Base-by-base conservation (phyloP, 2,888 invertebrate species). In the Nemotelus nigrinus region DNA sequence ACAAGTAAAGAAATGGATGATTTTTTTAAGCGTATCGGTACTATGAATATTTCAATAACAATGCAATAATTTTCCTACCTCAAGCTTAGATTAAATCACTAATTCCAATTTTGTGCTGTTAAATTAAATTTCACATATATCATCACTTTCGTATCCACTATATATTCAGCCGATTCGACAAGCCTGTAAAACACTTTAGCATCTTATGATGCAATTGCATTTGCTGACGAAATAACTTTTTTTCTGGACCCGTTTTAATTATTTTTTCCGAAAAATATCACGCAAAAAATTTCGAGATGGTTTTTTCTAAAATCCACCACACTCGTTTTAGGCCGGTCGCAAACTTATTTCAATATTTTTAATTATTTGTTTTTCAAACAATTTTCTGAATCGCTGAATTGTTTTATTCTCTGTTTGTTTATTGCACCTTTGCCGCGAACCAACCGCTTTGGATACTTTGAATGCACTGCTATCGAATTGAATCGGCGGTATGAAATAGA, bases 141-240 rank as follows among this genome's bases (percentile, higher is more conserved):
- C 25, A 25, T 25, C 25, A 25, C 25, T 25, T 25, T 25, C 25
- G 25, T 25, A 10, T 44, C 53, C 71, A 77, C 77, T 71, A 77
- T 48, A 77, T 77, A 63, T 50, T 60, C 47, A 43, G 63, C 53
- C 43, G 44, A 43, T 45, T 39, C 83, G 82, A 83, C 81, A 80
- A 81, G 82, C 82, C 84, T 78, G 83, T 83, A 80, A 85, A 83
- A 80, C 84, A 84, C 67, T 85, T 85, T 83, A 87, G 83, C 86
- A 86, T 80, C 82, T 87, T 86, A 79, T 85, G 84, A 83, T 86
- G 85, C 83, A 85, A 81, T 85, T 84, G 85, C 84, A 86, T 86
- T 82, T 86, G 85, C 83, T 86, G 82, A 85, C 86, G 83, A 80
- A 84, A 80, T 81, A 86, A 84, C 79, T 86, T 83, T 82, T 86